Conservation (phyloP, 2,113 vertebrate genomes). For the Ctenomys sociabilis region DNA sequence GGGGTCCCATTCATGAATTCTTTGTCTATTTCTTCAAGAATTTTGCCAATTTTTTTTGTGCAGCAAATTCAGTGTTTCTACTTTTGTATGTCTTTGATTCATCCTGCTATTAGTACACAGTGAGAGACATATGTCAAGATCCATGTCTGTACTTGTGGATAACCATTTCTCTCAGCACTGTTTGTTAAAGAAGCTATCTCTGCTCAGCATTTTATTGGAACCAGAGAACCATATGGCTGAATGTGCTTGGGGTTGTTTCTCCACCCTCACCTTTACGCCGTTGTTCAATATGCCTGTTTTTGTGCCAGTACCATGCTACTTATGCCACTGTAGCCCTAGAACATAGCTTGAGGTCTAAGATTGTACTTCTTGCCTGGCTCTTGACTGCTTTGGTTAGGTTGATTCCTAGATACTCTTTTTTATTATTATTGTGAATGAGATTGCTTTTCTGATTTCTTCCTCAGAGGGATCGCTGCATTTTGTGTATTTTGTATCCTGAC, state of each 20-base stretch:
- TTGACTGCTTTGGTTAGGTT: neutral
- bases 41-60: neutral
- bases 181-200: neutral
- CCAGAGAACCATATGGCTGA: neutral
- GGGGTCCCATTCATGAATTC: neutral
- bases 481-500: neutral
- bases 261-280: neutral
- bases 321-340: neutral
- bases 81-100: neutral
- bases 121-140: neutral
- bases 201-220: neutral
- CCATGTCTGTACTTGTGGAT: neutral
- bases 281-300: neutral
- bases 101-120: neutral
- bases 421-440: neutral
- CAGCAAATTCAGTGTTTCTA: neutral
- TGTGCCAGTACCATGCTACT: neutral
- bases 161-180: neutral
- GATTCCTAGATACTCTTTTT: neutral
- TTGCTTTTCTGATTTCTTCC: neutral
- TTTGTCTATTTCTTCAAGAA: neutral
- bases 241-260: neutral
- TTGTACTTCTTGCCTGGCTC: neutral
- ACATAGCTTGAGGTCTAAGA: neutral
- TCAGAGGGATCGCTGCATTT: neutral